Evolutionary conservation across 2,888 invertebrate species (phyloP), one percentile per base, ranked within the genome.

Genomic region (Ypsolopha scabrella): DNA sequence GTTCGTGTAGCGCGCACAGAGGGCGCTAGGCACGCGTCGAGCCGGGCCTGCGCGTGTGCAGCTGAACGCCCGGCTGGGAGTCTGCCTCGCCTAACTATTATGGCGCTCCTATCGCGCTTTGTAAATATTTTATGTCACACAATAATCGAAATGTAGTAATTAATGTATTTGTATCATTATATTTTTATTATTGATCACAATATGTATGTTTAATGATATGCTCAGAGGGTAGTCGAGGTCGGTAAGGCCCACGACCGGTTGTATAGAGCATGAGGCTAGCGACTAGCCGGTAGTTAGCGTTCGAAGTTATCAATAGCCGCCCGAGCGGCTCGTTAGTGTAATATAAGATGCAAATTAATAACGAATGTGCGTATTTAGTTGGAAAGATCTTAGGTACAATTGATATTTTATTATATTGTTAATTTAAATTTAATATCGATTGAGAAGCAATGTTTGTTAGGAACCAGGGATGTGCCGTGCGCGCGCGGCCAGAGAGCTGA

Each of bases 81-180:
- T 66, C 68, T 64, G 76, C 75, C 74, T 76, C 74, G 80, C 81
- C 80, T 78, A 77, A 80, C 69, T 72, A 67, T 64, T 68, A 64
- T 60, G 77, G 79, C 82, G 77, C 80, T 79, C 75, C 79, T 69
- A 59, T 67, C 69, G 78, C 81, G 82, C 80, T 80, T 82, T 86
- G 86, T 86, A 86, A 85, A 86, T 86, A 86, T 81, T 80, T 49
- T 81, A 79, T 76, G 83, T 86, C 85, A 82, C 83, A 81, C 82
- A 82, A 80, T 85, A 83, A 81, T 86, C 82, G 78, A 79, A 82
- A 80, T 70, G 79, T 85, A 85, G 83, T 68, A 76, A 76, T 78
- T 81, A 83, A 82, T 77, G 85, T 85, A 85, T 83, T 81, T 83
- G 82, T 86, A 85, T 81, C 79, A 85, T 83, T 85, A 82, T 85